phyloP scores from a whole-genome alignment of 2,113 vertebrate genomes.

The Esox niger region DNA sequence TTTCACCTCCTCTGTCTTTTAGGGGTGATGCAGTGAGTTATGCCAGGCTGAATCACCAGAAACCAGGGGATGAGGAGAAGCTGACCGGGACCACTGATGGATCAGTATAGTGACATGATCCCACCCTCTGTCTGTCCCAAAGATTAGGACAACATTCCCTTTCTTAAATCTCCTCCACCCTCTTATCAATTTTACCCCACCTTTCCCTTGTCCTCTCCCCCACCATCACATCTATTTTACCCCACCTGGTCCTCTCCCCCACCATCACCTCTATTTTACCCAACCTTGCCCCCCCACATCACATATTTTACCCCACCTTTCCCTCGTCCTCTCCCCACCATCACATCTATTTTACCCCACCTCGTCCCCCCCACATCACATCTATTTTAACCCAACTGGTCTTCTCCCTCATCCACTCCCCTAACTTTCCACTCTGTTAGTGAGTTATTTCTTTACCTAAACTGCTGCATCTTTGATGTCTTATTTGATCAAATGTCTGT shows the following conservation, averaged over 20 bases:
- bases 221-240: background rate
- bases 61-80: constrained; percentile 84
- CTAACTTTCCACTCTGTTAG: no score
- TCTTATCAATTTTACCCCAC: no score
- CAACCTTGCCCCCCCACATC: background rate
- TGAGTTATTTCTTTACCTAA: constrained; percentile 35
- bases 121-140: background rate
- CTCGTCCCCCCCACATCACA: constrained; percentile 5
- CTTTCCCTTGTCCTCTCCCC: constrained; percentile 9
- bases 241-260: no score
- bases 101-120: constrained; percentile 69
- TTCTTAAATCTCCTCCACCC: background rate
- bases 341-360: no score
- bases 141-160: background rate
- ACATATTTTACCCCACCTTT: background rate
- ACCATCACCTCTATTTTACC: no score
- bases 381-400: no score
- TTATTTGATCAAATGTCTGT: constrained; percentile 14
- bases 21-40: constrained; percentile 93
- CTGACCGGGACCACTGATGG: constrained; percentile 70
- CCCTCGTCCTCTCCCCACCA: background rate
- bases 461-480: constrained; percentile 22
- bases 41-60: constrained; percentile 88
- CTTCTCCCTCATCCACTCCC: no score
- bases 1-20: constrained; percentile 23